Base-by-base conservation (phyloP, 2,888 invertebrate genomes). In the Isotomurus palustris region DNA sequence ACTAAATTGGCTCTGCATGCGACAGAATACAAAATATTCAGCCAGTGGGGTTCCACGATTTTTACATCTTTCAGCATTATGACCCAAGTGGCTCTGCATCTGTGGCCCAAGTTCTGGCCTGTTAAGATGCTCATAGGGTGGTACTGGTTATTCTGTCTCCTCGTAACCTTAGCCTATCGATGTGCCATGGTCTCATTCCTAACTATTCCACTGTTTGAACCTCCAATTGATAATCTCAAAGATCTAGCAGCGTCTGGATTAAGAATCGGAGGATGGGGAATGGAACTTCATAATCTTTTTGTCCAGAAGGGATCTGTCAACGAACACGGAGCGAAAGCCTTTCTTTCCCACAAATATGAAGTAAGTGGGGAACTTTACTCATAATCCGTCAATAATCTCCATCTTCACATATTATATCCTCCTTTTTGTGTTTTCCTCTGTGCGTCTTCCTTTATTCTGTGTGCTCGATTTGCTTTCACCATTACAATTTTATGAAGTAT, bases 101-200 rank as follows among this genome's bases (percentile, higher is more conserved):
- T 68, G 5, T 71, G 71, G 71, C 71, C 71, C 12, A 67, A 59
- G 41, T 66, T 56, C 50, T 90, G 90, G 89, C 85, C 90, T 0
- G 78, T 91, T 40, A 79, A 90, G 32, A 78, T 90, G 27, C 78
- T 91, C 14, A 88, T 89, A 1, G 90, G 91, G 0, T 90, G 88
- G 85, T 91, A 89, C 76, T 91, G 89, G 89, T 74, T 90, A 2
- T 91, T 89, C 73, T 87, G 87, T 72, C 83, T 89, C 60, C 78
- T 90, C 3, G 80, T 90, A 4, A 86, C 86, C 0, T 87, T 88
- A 0, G 82, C 86, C 0, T 91, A 91, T 73, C 78, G 86, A 71
- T 90, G 67, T 28, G 70, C 67, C 3, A 67, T 71, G 67, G 69
- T 70, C 10, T 68, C 71, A 14, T 71, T 69, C 47, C 67, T 71